Evolutionary conservation across 2,888 invertebrate genomes (phyloP), one percentile per base, ranked within the genome.

Genomic region (Lepidocyrtinus sp.): DNA sequence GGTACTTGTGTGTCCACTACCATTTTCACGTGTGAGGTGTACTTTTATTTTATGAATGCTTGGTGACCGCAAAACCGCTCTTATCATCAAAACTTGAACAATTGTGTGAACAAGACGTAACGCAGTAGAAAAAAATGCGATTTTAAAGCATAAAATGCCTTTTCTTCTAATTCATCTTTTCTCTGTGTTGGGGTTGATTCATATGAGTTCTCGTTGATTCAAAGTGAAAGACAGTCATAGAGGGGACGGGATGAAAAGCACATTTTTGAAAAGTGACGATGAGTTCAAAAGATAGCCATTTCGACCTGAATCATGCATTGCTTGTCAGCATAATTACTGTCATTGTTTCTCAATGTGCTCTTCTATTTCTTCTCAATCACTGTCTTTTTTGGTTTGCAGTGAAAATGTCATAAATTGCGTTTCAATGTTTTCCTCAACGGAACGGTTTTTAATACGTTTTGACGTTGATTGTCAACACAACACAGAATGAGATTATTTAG

Each of bases 301-400:
- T 69, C 79, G 79, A 73, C 79, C 79, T 79, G 79, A 74, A 79
- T 81, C 71, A 75, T 71, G 75, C 75, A 72, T 62, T 75, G 62
- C 68, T 70, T 65, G 64, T 72, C 67, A 25, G 65, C 71, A 75
- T 70, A 65, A 81, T 75, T 71, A 75, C 59, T 81, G 75, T 81
- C 71, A 65, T 72, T 75, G 68, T 73, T 46, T 70, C 55, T 75
- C 36, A 59, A 45, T 26, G 19, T 27, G 24, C 65, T 9, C n/a
- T 7, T 50, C 5, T 36, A 7, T 36, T 36, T 36, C 36, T 36
- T 36, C 5, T 36, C 36, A 36, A 7, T 7, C 36, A 36, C 36
- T 36, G 12, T 7, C 36, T 12, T 36, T 36, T 36, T 12, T 50
- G n/a, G 2, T 12, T 50, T 17, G 15, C 50, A 50, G 50, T 7